A percentile compares a stretch with the other conserved stretches of the same genome.
Conservation (phyloP, 1,140 invertebrate genomes). For the Drosophila chauvacae region DNA sequence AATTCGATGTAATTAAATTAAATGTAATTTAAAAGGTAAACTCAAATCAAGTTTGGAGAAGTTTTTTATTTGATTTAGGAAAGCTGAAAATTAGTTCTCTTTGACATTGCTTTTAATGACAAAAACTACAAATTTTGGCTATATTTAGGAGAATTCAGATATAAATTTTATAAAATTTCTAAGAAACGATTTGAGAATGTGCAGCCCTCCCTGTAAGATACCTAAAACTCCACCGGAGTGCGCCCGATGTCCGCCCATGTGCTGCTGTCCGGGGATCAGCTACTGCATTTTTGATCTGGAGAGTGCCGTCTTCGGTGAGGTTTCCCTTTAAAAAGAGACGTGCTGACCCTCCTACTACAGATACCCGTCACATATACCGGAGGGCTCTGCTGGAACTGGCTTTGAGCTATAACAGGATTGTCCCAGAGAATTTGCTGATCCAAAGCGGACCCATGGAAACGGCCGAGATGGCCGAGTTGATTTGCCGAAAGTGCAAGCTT, state of each 20-base stretch:
- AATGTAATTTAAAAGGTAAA: background rate
- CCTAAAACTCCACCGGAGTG: conserved; percentile 31
- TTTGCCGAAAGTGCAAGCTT: conserved; percentile 51
- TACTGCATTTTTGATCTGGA: conserved; percentile 71
- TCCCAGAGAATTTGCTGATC: conserved; percentile 87
- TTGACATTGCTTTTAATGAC: conserved; percentile 1
- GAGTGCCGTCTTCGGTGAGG: conserved; percentile 62
- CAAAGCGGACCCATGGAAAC: conserved; percentile 86
- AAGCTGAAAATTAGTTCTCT: background rate
- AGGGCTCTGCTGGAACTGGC: conserved; percentile 54
- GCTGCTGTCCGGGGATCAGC: conserved; percentile 44
- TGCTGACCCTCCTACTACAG: conserved; percentile 7
- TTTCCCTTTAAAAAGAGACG: background rate
- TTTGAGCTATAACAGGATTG: conserved; percentile 30
- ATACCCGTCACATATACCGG: conserved; percentile 64
- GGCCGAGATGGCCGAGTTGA: conserved; percentile 60
- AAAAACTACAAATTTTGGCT: background rate
- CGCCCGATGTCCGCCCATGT: conserved; percentile 36
- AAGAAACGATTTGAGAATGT: conserved; percentile 1
- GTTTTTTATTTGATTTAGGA: background rate
- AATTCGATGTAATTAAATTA: too few species aligned
- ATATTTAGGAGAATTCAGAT: conserved; percentile 1
- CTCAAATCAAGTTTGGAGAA: background rate
- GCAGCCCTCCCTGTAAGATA: conserved; percentile 14
- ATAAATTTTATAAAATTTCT: conserved; percentile 1